Percentiles rank a stretch among this genome's conserved stretches.
Conservation (phyloP, 2,888 invertebrate genomes). For the Capitulum mitella region DNA sequence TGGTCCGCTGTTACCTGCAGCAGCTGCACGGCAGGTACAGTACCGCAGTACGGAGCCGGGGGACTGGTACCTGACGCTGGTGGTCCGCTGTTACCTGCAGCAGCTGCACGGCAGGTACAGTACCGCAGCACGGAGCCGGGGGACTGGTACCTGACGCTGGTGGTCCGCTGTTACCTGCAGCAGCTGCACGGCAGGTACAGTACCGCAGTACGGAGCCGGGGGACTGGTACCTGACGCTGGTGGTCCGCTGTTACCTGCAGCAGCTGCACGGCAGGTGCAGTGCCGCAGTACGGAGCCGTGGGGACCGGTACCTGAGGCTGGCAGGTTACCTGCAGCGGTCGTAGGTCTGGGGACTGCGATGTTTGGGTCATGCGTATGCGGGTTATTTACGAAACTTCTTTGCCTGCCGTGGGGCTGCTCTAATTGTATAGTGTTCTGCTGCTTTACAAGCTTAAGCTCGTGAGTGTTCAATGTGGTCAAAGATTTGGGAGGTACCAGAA, state of each 20-base stretch:
- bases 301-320: not conserved
- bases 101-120: conserved; percentile 5
- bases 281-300: too few relatives aligned
- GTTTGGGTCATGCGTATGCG: too few relatives aligned
- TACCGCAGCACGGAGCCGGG: conserved; percentile 58
- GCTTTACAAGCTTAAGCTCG: too few relatives aligned
- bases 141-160: conserved; percentile 67
- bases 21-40: conserved; percentile 5
- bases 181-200: conserved; percentile 5
- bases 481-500: too few relatives aligned
- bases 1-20: conserved; percentile 54
- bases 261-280: too few relatives aligned
- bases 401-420: too few relatives aligned
- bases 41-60: conserved; percentile 58
- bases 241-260: not conserved
- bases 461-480: too few relatives aligned
- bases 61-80: conserved; percentile 67
- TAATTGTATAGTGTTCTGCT: too few relatives aligned
- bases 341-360: too few relatives aligned
- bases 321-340: not conserved
- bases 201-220: not conserved
- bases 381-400: too few relatives aligned
- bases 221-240: not conserved
- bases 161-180: conserved; percentile 54
- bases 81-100: conserved; percentile 54